Evolutionary conservation across 2,888 invertebrate species (phyloP).

Genomic region (Hypsopygia costalis): DNA sequence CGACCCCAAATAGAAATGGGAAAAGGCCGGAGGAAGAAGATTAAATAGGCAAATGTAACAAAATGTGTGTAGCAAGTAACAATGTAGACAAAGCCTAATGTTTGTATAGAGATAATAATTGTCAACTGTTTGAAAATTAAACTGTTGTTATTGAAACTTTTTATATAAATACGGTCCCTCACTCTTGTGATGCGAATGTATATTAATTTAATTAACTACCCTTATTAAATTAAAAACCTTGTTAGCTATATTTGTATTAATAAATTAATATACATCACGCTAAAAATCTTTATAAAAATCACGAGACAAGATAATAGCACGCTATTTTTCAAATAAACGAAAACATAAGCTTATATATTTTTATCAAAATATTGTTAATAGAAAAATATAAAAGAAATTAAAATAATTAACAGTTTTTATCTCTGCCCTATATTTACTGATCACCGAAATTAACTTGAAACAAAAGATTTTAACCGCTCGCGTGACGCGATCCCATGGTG

Average conservation of each 20-base stretch:
- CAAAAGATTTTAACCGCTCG: too few species aligned
- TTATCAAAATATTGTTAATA: conserved; percentile 30
- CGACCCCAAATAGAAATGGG: too few species aligned
- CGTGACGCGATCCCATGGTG: too few species aligned
- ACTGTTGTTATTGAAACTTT: conserved; percentile 37
- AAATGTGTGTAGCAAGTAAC: background rate
- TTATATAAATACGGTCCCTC: conserved; percentile 12
- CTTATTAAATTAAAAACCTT: too few species aligned
- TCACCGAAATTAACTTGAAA: background rate
- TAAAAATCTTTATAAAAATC: background rate
- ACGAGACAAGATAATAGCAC: conserved; percentile 25
- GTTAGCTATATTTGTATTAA: background rate
- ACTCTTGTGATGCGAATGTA: background rate
- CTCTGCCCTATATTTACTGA: conserved; percentile 1
- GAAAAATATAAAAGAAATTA: conserved; percentile 19
- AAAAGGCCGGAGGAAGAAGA: too few species aligned
- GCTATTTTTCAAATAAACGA: conserved; percentile 27
- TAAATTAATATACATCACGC: background rate
- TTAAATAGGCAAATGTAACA: too few species aligned
- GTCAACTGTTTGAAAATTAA: conserved; percentile 28
- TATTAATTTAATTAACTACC: conserved; percentile 4
- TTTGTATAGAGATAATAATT: conserved; percentile 8
- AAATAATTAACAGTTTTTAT: conserved; percentile 13
- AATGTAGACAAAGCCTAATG: background rate
- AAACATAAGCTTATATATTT: conserved; percentile 20